Conservation (phyloP, 2,113 vertebrate genomes). For the Formicarius rufipectus region DNA sequence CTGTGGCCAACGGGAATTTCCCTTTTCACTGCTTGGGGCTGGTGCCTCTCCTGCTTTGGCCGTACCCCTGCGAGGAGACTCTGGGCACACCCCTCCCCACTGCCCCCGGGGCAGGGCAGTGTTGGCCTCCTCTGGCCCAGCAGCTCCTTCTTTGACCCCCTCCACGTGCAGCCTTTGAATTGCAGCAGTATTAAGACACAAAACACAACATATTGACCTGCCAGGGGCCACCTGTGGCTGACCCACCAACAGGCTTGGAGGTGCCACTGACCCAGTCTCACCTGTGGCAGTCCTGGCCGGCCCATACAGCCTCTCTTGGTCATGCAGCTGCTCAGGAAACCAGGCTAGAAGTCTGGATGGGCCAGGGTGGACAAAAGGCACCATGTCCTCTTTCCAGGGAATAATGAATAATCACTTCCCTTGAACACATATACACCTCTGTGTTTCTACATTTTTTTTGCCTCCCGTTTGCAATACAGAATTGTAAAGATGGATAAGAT, state of each 20-base stretch:
- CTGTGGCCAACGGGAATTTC: neutral
- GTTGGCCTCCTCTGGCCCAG: neutral
- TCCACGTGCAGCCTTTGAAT: neutral
- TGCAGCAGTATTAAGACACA: neutral
- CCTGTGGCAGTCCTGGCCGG: neutral
- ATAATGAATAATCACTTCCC: neutral
- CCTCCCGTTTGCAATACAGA: neutral
- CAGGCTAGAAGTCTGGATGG: neutral
- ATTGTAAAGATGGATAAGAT: neutral
- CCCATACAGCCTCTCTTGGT: rapidly evolving
- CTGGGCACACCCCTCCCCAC: neutral
- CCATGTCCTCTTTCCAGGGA: neutral
- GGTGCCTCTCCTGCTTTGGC: neutral
- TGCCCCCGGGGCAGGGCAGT: neutral
- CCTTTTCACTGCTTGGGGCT: neutral
- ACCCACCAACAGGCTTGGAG: neutral
- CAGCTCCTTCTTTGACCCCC: rapidly evolving
- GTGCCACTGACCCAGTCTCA: neutral
- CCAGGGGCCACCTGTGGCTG: too few species aligned
- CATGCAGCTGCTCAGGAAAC: neutral
- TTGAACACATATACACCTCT: neutral
- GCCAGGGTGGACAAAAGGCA: neutral
- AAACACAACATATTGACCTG: neutral
- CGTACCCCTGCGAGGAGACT: neutral
- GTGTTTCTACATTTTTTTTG: neutral